A percentile compares a stretch with the other conserved stretches of the same genome.
These are phyloP conservation scores for Zootoca vivipara DNA, from an alignment of 2,113 vertebrate genomes.

Conservation along the genomic window DNA sequence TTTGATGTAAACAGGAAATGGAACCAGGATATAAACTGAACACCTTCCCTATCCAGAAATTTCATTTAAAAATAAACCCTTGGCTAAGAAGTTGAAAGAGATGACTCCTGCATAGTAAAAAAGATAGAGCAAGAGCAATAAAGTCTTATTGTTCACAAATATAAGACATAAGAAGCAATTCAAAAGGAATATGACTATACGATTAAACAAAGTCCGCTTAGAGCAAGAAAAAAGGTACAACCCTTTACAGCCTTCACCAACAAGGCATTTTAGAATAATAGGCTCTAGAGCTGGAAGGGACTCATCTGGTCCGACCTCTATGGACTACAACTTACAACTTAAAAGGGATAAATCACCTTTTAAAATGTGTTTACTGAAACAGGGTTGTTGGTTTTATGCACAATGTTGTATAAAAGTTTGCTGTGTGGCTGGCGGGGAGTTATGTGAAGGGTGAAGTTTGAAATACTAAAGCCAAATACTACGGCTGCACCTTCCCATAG, in stretches of 20 bases:
- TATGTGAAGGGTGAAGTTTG: neutral
- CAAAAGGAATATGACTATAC: neutral
- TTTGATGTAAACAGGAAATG: slow-evolving; percentile 75
- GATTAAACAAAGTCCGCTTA: neutral
- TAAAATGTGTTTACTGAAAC: too few relatives aligned
- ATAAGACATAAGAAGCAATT: neutral
- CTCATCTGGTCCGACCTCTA: too few relatives aligned
- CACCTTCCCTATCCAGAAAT: slow-evolving; percentile 68
- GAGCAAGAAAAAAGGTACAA: neutral
- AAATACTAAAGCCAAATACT: neutral
- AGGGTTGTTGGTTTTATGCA: too few relatives aligned
- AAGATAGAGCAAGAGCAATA: neutral
- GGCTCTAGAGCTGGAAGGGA: too few relatives aligned
- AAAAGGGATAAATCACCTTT: too few relatives aligned
- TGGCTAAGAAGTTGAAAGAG: slow-evolving; percentile 48
- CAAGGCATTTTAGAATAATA: too few relatives aligned
- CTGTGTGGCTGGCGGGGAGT: neutral
- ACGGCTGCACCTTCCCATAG: too few relatives aligned
- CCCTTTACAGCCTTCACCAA: neutral
- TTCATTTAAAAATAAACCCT: slow-evolving; percentile 69
- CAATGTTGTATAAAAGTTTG: neutral
- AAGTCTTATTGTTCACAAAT: slow-evolving; percentile 2
- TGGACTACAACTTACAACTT: too few relatives aligned
- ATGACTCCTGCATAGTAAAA: neutral
- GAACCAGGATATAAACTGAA: slow-evolving; percentile 72